Evolutionary conservation across 2,113 vertebrate genomes (phyloP), one percentile per base, ranked within the genome.

Genomic region (Eurystomus gularis): DNA sequence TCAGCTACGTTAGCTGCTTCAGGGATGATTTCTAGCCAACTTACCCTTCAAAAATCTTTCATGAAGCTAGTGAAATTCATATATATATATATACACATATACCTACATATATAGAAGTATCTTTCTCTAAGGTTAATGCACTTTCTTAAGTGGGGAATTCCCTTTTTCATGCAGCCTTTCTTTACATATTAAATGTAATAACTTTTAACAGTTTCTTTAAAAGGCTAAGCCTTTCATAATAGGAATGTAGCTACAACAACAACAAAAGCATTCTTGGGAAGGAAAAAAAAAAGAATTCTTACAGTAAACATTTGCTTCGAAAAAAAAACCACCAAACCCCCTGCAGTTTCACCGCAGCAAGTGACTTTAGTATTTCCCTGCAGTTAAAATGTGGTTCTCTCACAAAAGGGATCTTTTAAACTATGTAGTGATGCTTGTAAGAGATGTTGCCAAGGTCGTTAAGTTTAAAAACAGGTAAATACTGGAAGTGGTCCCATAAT

Each of bases 391-490:
- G 62, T 52, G 17, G 3, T 46, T 90, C 33, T 73, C 21, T 54
- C 66, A 70, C 87, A 90, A 75, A 51, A 80, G 64, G 68, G 90
- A 83, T 71, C 87, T 93, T 96, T 96, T 81, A 75, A 90, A 90
- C 20, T 39, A 77, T 31, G 58, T 55, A 86, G 75, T 28, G 60
- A 66, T 86, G 84, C 49, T 95, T 66, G 29, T 91, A 91, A 90
- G 83, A 86, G 46, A 77, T 31, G 51, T 48, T 94, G 76, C 82
- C 94, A 95, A 94, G 39, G 42, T 48, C 58, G 39, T 93, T 73
- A 96, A 91, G 24, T 90, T 72, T 93, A 92, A 95, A 97, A 96
- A 93, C 60, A 73, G 37, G 60, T 73, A 88, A 95, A 70, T 83
- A 64, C 31, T 95, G 71, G 75, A 93, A 95, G 55, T 3, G 11